Evolutionary conservation across 2,888 invertebrate species (phyloP).

Genomic region (Globia sparganii): DNA sequence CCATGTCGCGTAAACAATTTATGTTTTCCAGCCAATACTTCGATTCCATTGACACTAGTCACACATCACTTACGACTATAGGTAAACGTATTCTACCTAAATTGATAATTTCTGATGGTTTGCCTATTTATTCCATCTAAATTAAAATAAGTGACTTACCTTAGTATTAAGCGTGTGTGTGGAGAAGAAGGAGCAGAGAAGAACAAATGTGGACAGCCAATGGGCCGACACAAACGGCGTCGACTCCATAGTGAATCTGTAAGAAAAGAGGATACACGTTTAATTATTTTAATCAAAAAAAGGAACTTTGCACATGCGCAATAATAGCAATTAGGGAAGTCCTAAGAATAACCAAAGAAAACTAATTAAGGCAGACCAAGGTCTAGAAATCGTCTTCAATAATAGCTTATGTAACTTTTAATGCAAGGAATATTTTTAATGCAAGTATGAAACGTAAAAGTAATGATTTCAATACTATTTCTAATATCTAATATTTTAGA

Average conservation of each 20-base stretch:
- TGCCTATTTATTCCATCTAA: too few relatives aligned
- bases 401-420: not conserved
- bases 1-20: not conserved
- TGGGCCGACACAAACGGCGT: conserved; percentile 80
- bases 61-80: not conserved
- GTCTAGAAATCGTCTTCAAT: not conserved
- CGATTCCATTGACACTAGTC: not conserved
- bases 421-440: conserved; percentile 2
- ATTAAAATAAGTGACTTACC: conserved; percentile 74
- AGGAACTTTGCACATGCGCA: not conserved
- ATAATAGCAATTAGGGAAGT: not conserved
- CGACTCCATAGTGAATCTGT: conserved; percentile 86
- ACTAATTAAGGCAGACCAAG: not conserved
- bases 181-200: conserved; percentile 84
- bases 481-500: conserved; percentile 13
- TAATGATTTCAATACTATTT: conserved; percentile 29
- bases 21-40: not conserved
- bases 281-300: not conserved
- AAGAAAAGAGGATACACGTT: conserved; percentile 56
- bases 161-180: conserved; percentile 84
- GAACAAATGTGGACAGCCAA: conserved; percentile 85
- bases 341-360: not conserved
- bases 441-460: conserved; percentile 5
- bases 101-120: not conserved
- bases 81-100: not conserved